Conservation (phyloP, 2,113 vertebrate genomes). For the Piprites chloris region DNA sequence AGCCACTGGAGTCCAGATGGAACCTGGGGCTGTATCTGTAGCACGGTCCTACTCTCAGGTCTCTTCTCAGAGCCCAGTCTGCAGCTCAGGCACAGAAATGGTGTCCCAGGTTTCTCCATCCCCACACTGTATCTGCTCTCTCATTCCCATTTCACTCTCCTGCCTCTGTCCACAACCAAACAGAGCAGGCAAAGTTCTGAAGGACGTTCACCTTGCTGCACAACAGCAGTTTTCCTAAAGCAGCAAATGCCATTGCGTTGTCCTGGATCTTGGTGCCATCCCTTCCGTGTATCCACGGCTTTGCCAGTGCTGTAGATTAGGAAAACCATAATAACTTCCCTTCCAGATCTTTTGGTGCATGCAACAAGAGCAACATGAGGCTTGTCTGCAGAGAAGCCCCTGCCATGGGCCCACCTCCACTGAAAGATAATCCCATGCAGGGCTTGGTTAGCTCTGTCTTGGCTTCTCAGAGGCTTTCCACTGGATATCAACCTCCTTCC, state of each 20-base stretch:
- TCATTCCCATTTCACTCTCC: not conserved
- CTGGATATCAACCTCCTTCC: not conserved
- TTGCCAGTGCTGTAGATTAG: not conserved
- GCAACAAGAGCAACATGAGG: accelerated
- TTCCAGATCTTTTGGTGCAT: not conserved
- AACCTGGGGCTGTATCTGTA: not conserved
- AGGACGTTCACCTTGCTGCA: not conserved
- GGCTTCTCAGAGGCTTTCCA: not conserved
- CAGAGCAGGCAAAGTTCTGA: not conserved
- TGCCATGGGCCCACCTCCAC: not conserved
- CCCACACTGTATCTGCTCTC: not conserved
- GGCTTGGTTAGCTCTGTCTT: not conserved
- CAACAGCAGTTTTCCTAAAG: not conserved
- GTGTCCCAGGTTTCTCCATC: not conserved
- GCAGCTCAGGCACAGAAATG: not conserved
- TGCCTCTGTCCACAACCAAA: not conserved
- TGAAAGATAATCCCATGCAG: not conserved
- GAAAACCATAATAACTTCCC: not conserved
- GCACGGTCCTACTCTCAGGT: not conserved
- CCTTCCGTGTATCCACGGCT: not conserved
- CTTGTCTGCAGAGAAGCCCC: not conserved
- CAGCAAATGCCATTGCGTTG: not conserved
- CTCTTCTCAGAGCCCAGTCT: not conserved
- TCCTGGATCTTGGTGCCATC: not conserved
- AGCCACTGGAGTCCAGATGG: accelerated